These are phyloP conservation scores for Rhynchophorus ferrugineus DNA, from an alignment of 1,140 invertebrate species.

Conservation along the genomic window DNA sequence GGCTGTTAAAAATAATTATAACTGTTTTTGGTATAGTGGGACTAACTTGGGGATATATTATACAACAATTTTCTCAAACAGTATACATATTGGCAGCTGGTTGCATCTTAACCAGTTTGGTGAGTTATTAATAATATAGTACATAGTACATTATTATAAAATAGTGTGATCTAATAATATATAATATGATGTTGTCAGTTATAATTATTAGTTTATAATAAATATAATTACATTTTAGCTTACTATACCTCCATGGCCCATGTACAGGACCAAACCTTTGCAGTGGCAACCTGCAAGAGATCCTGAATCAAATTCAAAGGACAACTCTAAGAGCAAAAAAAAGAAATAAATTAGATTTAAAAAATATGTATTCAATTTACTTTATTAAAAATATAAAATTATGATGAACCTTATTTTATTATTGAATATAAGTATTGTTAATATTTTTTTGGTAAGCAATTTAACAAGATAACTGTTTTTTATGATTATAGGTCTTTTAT, in stretches of 20 bases:
- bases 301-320: slow-evolving; percentile 11
- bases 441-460: no score
- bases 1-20: slow-evolving; percentile 80
- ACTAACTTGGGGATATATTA: slow-evolving; percentile 84
- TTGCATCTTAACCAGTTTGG: slow-evolving; percentile 75
- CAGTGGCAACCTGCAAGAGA: slow-evolving; percentile 77
- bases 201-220: neutral
- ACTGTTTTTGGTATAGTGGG: slow-evolving; percentile 82
- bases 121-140: slow-evolving; percentile 45
- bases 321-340: slow-evolving; percentile 23
- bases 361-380: no score
- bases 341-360: slow-evolving; percentile 19
- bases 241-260: slow-evolving; percentile 88
- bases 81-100: slow-evolving; percentile 88
- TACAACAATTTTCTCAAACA: slow-evolving; percentile 92
- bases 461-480: no score
- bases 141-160: no score
- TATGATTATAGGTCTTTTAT: slow-evolving; percentile 24
- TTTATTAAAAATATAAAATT: no score
- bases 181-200: neutral
- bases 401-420: no score
- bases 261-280: slow-evolving; percentile 78
- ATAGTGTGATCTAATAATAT: no score
- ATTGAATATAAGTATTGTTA: no score
- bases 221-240: slow-evolving; percentile 45